Base-by-base conservation (phyloP, 1,140 invertebrate genomes). In the Nixonia krombeini region DNA sequence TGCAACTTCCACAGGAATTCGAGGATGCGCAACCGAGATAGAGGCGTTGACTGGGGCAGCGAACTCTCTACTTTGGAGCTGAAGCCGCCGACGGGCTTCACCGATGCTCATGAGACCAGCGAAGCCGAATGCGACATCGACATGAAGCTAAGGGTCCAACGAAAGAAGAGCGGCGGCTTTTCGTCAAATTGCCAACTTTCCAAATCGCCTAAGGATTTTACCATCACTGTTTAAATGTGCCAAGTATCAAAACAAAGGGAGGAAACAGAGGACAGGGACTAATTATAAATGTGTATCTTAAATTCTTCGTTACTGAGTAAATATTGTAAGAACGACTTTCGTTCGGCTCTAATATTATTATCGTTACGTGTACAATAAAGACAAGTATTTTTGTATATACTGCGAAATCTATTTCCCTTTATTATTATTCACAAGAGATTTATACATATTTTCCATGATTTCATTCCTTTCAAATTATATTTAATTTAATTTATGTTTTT, bases 71-170 rank as follows among this genome's bases (percentile, higher is more conserved):
- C 81, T 12, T 71, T 81, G 42, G 80, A 84, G 52, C 70, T 84
- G 35, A 84, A 84, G 41, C 83, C 85, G 25, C 84, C 84, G 17
- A 78, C 74, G 29, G 82, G 82, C 17, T 86, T 86, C 61, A 82
- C 73, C 28, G 84, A 86, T 46, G 67, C 78, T 9, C 82, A 82
- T 68, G 85, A 86, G 58, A 81, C 79, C 35, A 86, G 84, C 70
- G 83, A 86, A 55, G 83, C 84, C 29, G 85, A 86, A 51, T 85
- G 85, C 66, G 84, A 86, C 66, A 83, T 85, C 65, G 83, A 86
- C 57, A 78, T 82, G 59, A 81, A 82, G 57, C 66, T 83, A 2
- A 79, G 75, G 55, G 61, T 85, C 13, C 79, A 83, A 23, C 77
- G 75, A 33, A 82, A 78, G 63, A 72, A 61, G 51, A 72, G 66